phyloP scores from a whole-genome alignment of 2,113 vertebrate genomes.

The Numenius arquata region DNA sequence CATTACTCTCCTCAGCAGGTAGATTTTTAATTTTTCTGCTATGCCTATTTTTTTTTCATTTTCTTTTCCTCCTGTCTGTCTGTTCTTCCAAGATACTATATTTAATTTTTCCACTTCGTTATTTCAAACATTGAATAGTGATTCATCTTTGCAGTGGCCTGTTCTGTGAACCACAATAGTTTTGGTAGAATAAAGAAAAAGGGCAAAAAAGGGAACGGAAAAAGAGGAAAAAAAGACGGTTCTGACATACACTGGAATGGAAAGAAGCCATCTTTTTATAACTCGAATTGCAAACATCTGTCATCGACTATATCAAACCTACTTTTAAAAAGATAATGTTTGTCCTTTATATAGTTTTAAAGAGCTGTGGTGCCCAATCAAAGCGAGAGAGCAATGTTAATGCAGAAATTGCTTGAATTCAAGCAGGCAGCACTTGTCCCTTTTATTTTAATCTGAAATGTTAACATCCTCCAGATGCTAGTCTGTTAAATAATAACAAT shows the following conservation, averaged over 20 bases:
- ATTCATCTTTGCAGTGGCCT: slow-evolving; percentile 55
- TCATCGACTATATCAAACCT: slow-evolving; percentile 18
- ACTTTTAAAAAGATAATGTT: slow-evolving; percentile 45
- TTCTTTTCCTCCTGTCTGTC: not conserved
- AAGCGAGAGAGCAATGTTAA: not conserved
- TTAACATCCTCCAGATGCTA: slow-evolving; percentile 41
- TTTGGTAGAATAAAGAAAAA: slow-evolving; percentile 31
- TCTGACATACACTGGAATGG: slow-evolving; percentile 19
- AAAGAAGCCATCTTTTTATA: slow-evolving; percentile 46
- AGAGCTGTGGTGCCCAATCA: not conserved
- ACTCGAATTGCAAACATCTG: slow-evolving; percentile 41
- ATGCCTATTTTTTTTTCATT: not conserved
- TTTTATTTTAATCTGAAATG: slow-evolving; percentile 48
- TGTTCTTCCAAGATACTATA: slow-evolving; percentile 38
- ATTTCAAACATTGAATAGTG: slow-evolving; percentile 29
- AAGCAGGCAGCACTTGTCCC: slow-evolving; percentile 29
- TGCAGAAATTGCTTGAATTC: slow-evolving; percentile 29
- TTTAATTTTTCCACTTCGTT: slow-evolving; percentile 62
- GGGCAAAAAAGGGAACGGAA: not conserved
- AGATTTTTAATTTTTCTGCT: slow-evolving; percentile 6
- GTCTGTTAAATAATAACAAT: slow-evolving; percentile 41
- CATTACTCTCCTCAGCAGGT: slow-evolving; percentile 22
- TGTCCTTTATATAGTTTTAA: slow-evolving; percentile 30
- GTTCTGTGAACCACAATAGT: slow-evolving; percentile 40
- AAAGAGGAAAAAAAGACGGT: not conserved